Evolutionary conservation across 2,888 invertebrate species (phyloP).

Genomic region (Phaedon cochleariae): DNA sequence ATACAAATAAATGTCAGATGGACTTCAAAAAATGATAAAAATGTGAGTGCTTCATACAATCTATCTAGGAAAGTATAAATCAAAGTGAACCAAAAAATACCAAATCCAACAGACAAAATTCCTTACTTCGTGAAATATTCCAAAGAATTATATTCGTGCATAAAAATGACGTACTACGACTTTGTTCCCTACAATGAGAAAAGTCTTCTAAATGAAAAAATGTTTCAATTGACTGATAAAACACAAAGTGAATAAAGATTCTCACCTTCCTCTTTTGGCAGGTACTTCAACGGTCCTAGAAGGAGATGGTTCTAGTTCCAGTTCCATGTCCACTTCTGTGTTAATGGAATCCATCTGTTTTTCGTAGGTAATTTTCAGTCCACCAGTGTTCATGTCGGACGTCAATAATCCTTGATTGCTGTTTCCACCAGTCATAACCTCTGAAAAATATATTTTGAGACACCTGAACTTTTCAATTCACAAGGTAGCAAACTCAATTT

Average conservation of each 20-base stretch:
- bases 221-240: background rate
- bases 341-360: conserved; percentile 62
- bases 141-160: no score
- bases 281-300: conserved; percentile 63
- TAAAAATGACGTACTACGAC: no score
- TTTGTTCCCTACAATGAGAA: no score
- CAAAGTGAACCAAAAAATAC: no score
- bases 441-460: conserved; percentile 13
- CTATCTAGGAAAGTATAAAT: no score
- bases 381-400: conserved; percentile 63
- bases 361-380: conserved; percentile 66
- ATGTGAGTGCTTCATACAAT: no score
- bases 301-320: conserved; percentile 59
- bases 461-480: background rate
- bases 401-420: conserved; percentile 53
- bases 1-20: no score
- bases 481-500: background rate
- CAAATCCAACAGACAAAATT: no score
- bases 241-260: no score
- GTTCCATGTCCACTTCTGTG: conserved; percentile 56
- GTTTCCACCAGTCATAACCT: conserved; percentile 50
- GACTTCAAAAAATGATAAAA: no score
- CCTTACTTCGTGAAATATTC: no score
- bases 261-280: conserved; percentile 68
- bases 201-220: background rate